Evolutionary conservation across 2,888 invertebrate genomes (phyloP).

Genomic region (Syritta pipiens): DNA sequence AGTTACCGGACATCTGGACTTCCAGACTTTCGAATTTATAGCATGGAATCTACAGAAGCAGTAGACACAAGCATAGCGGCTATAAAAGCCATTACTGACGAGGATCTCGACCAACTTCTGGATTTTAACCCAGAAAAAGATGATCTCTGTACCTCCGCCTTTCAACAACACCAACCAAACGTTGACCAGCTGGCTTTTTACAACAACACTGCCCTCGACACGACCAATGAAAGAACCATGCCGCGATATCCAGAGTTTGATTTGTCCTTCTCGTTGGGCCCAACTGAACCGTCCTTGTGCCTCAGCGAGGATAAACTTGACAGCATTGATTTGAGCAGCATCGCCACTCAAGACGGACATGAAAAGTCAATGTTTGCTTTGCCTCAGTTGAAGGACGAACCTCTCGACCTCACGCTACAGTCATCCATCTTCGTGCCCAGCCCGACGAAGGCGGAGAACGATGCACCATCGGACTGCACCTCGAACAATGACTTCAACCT

Average conservation of each 20-base stretch:
- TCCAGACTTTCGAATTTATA: constrained; percentile 72
- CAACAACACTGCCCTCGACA: constrained; percentile 10
- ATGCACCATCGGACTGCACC: background rate
- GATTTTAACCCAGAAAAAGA: constrained; percentile 21
- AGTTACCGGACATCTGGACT: constrained; percentile 74
- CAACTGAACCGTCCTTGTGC: constrained; percentile 8
- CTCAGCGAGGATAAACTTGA: no score
- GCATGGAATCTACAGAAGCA: constrained; percentile 75
- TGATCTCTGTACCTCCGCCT: background rate
- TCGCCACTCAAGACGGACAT: background rate
- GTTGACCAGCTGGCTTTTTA: no score
- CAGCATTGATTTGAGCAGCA: background rate
- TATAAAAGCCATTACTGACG: constrained; percentile 60
- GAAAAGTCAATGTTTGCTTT: constrained; percentile 30
- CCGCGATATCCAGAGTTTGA: constrained; percentile 44
- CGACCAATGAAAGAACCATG: constrained; percentile 17
- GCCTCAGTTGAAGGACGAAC: constrained; percentile 46
- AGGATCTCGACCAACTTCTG: constrained; percentile 71
- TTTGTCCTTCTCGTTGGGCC: constrained; percentile 25
- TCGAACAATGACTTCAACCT: constrained; percentile 29
- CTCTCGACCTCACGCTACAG: constrained; percentile 42
- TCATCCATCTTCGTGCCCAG: background rate
- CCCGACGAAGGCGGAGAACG: background rate
- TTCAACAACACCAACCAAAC: constrained; percentile 32
- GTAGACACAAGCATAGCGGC: constrained; percentile 53